Base-by-base conservation (phyloP, 1,140 invertebrate species). In the Globodera rostochiensis region DNA sequence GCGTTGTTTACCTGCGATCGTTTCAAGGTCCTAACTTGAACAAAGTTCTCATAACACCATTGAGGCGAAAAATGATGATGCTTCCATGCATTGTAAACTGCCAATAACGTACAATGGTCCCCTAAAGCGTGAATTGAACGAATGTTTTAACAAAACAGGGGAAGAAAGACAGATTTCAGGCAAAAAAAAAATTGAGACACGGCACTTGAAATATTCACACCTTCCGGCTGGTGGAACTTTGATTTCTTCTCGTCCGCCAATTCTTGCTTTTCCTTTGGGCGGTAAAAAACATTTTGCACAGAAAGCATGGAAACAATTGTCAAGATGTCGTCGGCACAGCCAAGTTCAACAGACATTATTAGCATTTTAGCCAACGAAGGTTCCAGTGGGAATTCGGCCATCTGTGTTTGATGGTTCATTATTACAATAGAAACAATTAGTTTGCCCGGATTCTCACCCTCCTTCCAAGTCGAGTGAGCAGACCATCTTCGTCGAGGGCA, bases 1-100 rank as follows among this genome's bases (percentile, higher is more conserved):
- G 15, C 19, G 46, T n/a, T 46, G 78, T 67, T 19, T 73, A 87
- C 86, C 74, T 88, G 97, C 0, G 97, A 96, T 77, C 97, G 92
- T 91, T 98, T 98, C 53, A 99, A 90, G 0, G 96, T 98, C 36
- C 97, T 91, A 50, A 97, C 96, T 91, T 99, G 98, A 8, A 99
- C 95, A 91, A 99, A 99, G 91, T 99, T 99, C 90, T 99, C 97
- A 90, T 97, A 98, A 90, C 97, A 99, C 98, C 97, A 99, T 0
- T 96, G 95, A 90, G 96, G 97, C 1, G 95, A 97, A 91, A 98
- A 98, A 90, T 98, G 98, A 90, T 98, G 98, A 88, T 98, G 98
- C 88, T 96, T 96, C 98, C 98, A 99, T 45, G 96, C 97, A 90
- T 99, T 99, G 90, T 98, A 99, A 4, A 99, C 97, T 0, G 97